Percentiles rank a stretch among this genome's conserved stretches.
These are phyloP conservation scores for Meriones psammophilus DNA, from an alignment of 2,797 vertebrate genomes.

Conservation along the genomic window DNA sequence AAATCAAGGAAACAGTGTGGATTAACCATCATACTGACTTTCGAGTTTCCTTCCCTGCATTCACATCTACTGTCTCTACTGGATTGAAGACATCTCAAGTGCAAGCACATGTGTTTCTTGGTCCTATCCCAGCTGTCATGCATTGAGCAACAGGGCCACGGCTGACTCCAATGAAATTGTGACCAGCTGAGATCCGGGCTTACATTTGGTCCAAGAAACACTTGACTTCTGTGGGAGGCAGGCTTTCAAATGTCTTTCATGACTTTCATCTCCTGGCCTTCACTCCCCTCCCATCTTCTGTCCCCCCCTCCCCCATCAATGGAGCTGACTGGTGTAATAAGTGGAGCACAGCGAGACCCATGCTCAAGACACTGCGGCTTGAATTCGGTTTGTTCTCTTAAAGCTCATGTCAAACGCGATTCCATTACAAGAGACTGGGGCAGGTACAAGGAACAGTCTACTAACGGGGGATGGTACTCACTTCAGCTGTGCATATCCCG, in stretches of 20 bases:
- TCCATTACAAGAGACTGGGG: background rate
- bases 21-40: background rate
- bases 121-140: background rate
- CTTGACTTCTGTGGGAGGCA: background rate
- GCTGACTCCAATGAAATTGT: background rate
- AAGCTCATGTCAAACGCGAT: background rate
- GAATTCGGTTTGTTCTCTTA: background rate
- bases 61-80: background rate
- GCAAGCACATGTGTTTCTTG: background rate
- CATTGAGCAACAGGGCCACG: background rate
- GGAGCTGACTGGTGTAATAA: background rate
- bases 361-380: too few species aligned
- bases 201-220: background rate
- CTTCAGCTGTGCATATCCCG: background rate
- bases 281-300: background rate
- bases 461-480: background rate
- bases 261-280: background rate
- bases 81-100: background rate
- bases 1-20: background rate
- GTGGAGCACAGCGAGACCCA: background rate
- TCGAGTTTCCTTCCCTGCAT: background rate
- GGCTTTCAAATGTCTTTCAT: background rate
- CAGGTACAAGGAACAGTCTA: background rate
- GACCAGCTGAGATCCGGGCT: background rate
- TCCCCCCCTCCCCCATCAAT: too few species aligned